Percentiles rank a stretch among this genome's conserved stretches.
phyloP scores from a whole-genome alignment of 2,113 vertebrate species.

The Laticauda laticaudata region DNA sequence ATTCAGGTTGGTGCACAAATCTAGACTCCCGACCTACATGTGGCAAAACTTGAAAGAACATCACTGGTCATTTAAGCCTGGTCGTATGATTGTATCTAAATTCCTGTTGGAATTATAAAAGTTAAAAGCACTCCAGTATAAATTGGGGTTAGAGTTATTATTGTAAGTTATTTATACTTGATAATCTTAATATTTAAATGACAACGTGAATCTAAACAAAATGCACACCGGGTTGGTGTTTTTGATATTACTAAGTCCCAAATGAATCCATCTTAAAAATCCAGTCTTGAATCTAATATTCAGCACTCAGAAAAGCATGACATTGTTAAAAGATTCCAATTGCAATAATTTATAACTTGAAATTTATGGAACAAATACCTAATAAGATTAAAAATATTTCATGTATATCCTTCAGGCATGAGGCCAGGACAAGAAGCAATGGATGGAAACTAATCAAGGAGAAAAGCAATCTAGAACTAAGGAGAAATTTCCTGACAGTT shows the following conservation, averaged over 20 bases:
- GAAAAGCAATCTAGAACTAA: neutral
- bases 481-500: neutral
- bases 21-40: neutral
- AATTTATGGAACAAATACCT: neutral
- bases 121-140: neutral
- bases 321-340: neutral
- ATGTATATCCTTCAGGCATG: neutral
- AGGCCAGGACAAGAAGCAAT: neutral
- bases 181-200: neutral
- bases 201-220: neutral
- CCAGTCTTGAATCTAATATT: neutral
- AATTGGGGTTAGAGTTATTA: neutral
- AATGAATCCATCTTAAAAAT: neutral
- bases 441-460: neutral
- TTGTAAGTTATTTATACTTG: neutral
- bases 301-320: neutral
- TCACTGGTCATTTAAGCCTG: neutral
- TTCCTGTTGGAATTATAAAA: neutral
- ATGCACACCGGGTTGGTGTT: neutral
- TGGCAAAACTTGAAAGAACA: neutral
- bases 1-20: neutral
- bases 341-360: neutral
- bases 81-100: neutral
- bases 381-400: neutral
- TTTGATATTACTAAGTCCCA: neutral